phyloP scores from a whole-genome alignment of 2,113 vertebrate species.

The Entelurus aequoreus region DNA sequence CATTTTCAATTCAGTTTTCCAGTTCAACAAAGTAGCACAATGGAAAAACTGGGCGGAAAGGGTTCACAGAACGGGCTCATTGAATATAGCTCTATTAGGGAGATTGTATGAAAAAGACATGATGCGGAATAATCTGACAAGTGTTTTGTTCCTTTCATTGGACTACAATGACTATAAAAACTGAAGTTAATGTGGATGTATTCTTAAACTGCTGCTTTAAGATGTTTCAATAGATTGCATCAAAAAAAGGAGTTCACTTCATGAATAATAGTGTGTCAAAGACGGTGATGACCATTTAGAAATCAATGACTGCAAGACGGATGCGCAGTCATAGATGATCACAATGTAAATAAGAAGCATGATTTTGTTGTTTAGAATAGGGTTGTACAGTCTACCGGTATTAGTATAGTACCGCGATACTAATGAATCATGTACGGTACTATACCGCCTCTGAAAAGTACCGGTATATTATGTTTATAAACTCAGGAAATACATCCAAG shows the following conservation, averaged over 20 bases:
- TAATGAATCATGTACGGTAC: too few relatives aligned
- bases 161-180: neutral
- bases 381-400: too few relatives aligned
- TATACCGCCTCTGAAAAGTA: too few relatives aligned
- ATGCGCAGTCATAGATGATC: too few relatives aligned
- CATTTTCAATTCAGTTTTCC: conserved; percentile 34
- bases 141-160: neutral
- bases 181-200: neutral
- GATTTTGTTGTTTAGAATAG: too few relatives aligned
- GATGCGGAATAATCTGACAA: conserved; percentile 11
- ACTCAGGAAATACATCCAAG: too few relatives aligned
- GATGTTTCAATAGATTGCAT: neutral
- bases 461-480: too few relatives aligned
- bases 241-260: neutral
- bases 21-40: conserved; percentile 37
- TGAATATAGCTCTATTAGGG: neutral
- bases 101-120: conserved; percentile 6
- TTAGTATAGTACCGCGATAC: too few relatives aligned
- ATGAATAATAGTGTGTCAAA: neutral
- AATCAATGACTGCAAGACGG: too few relatives aligned
- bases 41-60: neutral
- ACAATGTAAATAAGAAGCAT: too few relatives aligned
- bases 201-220: neutral
- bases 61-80: neutral
- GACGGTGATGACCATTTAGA: too few relatives aligned